phyloP scores from a whole-genome alignment of 2,113 vertebrate genomes.

The Neotoma lepida region DNA sequence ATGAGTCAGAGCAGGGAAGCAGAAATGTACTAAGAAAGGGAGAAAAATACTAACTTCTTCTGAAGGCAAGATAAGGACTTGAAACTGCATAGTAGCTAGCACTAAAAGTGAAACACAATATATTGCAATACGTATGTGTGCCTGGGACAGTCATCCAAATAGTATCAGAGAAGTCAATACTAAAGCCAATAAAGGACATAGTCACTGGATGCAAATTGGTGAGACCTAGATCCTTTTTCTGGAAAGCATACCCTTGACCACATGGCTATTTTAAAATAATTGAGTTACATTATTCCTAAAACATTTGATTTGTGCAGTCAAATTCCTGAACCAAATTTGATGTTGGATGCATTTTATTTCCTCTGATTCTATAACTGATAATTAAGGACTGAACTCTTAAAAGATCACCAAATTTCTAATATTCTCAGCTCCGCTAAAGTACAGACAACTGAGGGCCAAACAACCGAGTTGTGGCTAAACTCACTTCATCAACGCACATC shows the following conservation, averaged over 20 bases:
- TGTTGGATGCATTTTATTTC: neutral
- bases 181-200: neutral
- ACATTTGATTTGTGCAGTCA: neutral
- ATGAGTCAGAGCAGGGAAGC: neutral
- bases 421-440: slow-evolving; percentile 18
- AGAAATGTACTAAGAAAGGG: neutral
- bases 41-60: neutral
- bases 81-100: neutral
- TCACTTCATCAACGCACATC: neutral
- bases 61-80: neutral
- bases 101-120: neutral
- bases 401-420: neutral
- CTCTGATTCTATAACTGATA: neutral
- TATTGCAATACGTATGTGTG: neutral
- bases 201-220: neutral
- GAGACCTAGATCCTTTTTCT: neutral
- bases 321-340: neutral
- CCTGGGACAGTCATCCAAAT: neutral
- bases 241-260: neutral
- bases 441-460: neutral
- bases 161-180: neutral
- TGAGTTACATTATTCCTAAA: neutral
- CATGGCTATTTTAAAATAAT: slow-evolving; percentile 30
- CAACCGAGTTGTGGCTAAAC: neutral
- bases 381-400: neutral